Evolutionary conservation across 2,797 vertebrate species (phyloP).

Genomic region (Amazonetta brasiliensis): DNA sequence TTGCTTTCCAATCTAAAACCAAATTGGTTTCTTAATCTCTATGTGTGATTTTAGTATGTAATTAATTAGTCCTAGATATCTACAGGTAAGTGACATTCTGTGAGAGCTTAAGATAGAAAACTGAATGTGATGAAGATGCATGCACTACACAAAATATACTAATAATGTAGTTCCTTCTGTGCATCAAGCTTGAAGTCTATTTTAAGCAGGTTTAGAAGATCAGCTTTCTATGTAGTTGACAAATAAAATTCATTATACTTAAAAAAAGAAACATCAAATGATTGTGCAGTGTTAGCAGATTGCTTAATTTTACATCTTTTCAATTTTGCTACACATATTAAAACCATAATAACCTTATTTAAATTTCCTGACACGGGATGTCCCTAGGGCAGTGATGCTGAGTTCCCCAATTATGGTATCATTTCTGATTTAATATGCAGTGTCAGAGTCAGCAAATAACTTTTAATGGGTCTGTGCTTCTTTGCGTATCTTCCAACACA

Average conservation of each 20-base stretch:
- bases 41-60: not conserved
- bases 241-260: constrained; percentile 3
- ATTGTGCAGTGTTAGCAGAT: not conserved
- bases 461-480: not conserved
- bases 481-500: not conserved
- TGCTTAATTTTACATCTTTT: not conserved
- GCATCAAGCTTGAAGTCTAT: not conserved
- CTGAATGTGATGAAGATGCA: not conserved
- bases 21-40: not conserved
- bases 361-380: not conserved
- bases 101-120: not conserved
- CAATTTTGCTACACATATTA: not conserved
- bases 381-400: not conserved
- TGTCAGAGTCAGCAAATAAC: not conserved
- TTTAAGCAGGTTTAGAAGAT: not conserved
- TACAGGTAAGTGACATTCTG: not conserved
- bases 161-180: not conserved
- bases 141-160: not conserved
- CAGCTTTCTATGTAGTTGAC: not conserved
- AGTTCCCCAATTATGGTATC: not conserved
- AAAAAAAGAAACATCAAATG: not conserved
- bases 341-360: not conserved
- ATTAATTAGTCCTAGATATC: not conserved
- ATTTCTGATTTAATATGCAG: constrained; percentile 12
- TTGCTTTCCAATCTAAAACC: not conserved